Conservation (phyloP, 92 coral and sea anemone species). For the Paramuricea clavata region DNA sequence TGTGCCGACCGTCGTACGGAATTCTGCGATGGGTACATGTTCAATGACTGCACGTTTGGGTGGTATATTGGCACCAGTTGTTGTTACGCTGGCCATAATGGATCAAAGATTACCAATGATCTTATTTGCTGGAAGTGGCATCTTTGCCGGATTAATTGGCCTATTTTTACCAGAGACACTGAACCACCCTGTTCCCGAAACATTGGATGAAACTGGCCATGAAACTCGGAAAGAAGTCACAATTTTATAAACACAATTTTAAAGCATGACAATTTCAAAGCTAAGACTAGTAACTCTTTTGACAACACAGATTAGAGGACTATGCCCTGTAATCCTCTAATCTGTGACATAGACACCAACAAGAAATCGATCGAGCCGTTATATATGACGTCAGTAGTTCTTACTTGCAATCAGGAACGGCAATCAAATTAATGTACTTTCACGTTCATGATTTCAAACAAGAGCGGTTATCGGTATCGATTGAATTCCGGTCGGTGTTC, state of each 20-base stretch:
- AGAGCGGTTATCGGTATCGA: no score
- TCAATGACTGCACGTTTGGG: constrained; percentile 71
- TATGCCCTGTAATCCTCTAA: no score
- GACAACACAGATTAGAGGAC: no score
- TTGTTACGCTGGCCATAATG: constrained; percentile 72
- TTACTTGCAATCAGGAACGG: no score
- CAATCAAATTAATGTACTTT: no score
- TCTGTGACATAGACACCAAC: no score
- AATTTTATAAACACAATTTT: neutral
- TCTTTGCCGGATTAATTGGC: constrained; percentile 67
- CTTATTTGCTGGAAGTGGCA: constrained; percentile 59
- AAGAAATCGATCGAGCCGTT: no score
- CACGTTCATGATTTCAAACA: no score
- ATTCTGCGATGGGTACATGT: constrained; percentile 73
- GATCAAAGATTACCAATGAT: constrained; percentile 77
- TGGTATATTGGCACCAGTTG: constrained; percentile 75
- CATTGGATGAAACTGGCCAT: constrained; percentile 61
- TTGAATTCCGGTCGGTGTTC: no score
- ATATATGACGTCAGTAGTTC: no score
- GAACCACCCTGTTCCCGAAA: constrained; percentile 74
- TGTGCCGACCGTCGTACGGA: constrained; percentile 78
- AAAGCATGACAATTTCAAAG: no score
- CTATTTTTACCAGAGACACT: constrained; percentile 78
- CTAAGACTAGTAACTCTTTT: no score
- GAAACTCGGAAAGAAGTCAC: neutral